These are phyloP conservation scores for Gila orcuttii DNA, from an alignment of 2,113 vertebrate genomes.

Conservation along the genomic window DNA sequence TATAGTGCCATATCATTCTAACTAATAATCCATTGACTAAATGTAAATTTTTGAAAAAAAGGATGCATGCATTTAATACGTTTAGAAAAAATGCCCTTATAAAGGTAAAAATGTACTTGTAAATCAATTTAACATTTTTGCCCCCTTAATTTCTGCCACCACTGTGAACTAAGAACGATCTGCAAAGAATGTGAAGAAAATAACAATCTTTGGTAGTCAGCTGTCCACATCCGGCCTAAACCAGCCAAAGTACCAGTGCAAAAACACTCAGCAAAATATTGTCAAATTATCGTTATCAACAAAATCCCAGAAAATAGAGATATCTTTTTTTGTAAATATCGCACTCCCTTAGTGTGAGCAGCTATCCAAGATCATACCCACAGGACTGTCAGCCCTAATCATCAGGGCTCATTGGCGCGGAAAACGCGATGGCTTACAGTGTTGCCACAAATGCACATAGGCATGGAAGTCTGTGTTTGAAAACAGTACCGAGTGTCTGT, in stretches of 20 bases:
- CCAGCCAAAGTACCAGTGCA: not conserved
- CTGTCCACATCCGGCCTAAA: not conserved
- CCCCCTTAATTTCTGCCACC: not conserved
- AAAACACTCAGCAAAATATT: not conserved
- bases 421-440: slow-evolving; percentile 66
- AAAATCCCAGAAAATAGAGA: not conserved
- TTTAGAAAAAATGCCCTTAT: not conserved
- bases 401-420: slow-evolving; percentile 27
- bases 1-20: not conserved
- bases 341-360: not conserved
- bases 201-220: not conserved
- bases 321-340: not conserved
- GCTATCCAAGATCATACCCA: not conserved
- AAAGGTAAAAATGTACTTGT: not conserved
- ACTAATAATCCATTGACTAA: too few species aligned
- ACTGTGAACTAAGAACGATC: too few species aligned
- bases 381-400: slow-evolving; percentile 15
- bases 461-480: slow-evolving; percentile 70
- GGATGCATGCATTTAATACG: not conserved
- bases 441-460: slow-evolving; percentile 75
- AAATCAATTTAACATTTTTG: not conserved
- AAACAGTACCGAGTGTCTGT: slow-evolving; percentile 72
- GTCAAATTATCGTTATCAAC: not conserved
- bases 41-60: too few species aligned
- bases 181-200: not conserved